Evolutionary conservation across 2,888 invertebrate genomes (phyloP), one percentile per base, ranked within the genome.

Genomic region (Alcis repandata): DNA sequence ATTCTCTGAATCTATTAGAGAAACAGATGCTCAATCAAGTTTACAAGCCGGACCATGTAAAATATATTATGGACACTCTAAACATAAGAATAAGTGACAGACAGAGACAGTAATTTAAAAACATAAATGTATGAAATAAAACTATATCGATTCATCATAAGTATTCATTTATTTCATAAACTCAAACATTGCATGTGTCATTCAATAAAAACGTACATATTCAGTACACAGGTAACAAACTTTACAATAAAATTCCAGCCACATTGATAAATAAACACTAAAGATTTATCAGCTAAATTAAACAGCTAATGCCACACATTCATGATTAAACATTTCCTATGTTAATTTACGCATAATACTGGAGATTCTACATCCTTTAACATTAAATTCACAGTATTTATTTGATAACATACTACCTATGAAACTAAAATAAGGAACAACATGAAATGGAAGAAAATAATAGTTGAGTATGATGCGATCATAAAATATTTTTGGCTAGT

Each of bases 61-160:
- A 83, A 68, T 93, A 79, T 70, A 89, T 94, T 64, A 85, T 90
- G 73, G 91, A 92, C 62, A 89, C 88, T 43, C 75, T 94, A 56
- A 85, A 83, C 70, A 79, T 89, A 71, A 86, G 79, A 76, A 88
- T 83, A 75, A 83, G 82, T 57, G 83, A 80, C 57, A 13, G 6
- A 46, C 33, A 51, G 17, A n/a, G 17, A 4, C 17, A 49, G 17
- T 49, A 32, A 10, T 9, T n/a, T 13, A 9, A 33, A 3, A n/a
- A 9, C 1, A 17, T 8, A 57, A 67, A 27, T 40, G 17, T 22
- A 46, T 70, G 67, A 65, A 75, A 76, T 69, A 67, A 57, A 68
- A 63, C 45, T 51, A 7, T 67, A 48, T 69, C 69, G n/a, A 70
- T 64, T 67, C 22, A 40, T 70, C 66, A 77, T 65, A 65, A 76